Evolutionary conservation across 2,113 vertebrate species (phyloP).

Genomic region (Hassar affinis): DNA sequence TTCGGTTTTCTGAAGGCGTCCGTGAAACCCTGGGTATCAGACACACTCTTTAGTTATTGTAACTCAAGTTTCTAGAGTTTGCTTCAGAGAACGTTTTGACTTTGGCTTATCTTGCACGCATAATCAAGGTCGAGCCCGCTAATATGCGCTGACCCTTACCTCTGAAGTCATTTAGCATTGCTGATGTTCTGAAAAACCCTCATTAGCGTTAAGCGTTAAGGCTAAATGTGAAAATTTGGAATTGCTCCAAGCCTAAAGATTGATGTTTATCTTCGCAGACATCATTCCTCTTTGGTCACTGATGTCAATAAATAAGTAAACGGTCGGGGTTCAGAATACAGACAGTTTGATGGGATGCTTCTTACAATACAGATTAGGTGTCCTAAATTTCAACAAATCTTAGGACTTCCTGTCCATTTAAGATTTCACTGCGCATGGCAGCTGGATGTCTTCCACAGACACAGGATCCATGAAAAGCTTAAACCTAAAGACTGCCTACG

Average conservation of each 20-base stretch:
- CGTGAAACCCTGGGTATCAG: neutral
- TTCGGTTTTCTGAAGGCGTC: neutral
- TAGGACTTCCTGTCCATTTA: neutral
- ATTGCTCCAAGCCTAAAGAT: neutral
- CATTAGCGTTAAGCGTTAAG: constrained; percentile 69
- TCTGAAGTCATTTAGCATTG: constrained; percentile 72
- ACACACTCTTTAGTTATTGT: constrained; percentile 36
- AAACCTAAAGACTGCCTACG: neutral
- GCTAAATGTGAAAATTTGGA: constrained; percentile 31
- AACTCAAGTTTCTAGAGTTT: constrained; percentile 59
- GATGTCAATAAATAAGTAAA: neutral
- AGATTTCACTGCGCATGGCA: neutral
- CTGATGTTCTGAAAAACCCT: constrained; percentile 67
- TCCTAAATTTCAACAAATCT: neutral
- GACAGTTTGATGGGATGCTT: constrained; percentile 30
- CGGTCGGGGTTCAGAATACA: neutral
- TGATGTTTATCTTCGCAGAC: neutral
- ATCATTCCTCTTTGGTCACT: neutral
- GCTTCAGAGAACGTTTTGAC: constrained; percentile 59
- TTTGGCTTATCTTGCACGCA: constrained; percentile 66
- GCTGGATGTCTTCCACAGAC: constrained; percentile 1
- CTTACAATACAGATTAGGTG: neutral
- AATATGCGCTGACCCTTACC: constrained; percentile 67
- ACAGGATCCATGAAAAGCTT: constrained; percentile 7
- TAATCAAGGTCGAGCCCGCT: constrained; percentile 61